phyloP scores from a whole-genome alignment of 2,797 vertebrate genomes.

The Myoxocephalus aenaeus region DNA sequence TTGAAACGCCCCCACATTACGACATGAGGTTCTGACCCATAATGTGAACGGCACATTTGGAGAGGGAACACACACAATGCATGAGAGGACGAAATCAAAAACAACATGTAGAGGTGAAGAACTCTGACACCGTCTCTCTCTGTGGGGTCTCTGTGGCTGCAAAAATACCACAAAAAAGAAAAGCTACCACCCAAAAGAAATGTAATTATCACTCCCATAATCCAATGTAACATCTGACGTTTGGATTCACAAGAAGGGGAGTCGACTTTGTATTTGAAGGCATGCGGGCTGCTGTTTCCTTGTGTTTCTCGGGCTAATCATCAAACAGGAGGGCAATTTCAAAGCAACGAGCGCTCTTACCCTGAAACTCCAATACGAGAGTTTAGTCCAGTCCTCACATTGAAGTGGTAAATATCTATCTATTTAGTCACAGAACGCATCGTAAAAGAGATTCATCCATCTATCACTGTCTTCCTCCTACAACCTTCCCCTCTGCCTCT shows the following conservation, averaged over 20 bases:
- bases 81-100: slow-evolving; percentile 64
- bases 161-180: slow-evolving; percentile 47
- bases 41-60: slow-evolving; percentile 70
- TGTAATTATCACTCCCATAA: slow-evolving; percentile 55
- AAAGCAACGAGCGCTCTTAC: not conserved
- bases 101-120: slow-evolving; percentile 60
- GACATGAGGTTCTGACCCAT: slow-evolving; percentile 72
- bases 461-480: not conserved
- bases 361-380: not conserved
- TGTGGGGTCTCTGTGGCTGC: slow-evolving; percentile 55
- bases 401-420: not conserved
- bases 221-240: slow-evolving; percentile 46
- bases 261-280: slow-evolving; percentile 23
- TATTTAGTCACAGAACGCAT: not conserved
- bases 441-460: not conserved
- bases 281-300: slow-evolving; percentile 17
- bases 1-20: slow-evolving; percentile 72
- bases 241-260: slow-evolving; percentile 27
- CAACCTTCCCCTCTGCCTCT: no score
- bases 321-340: not conserved
- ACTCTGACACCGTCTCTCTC: slow-evolving; percentile 42
- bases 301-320: slow-evolving; percentile 4
- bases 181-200: slow-evolving; percentile 33
- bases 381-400: not conserved
- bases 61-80: slow-evolving; percentile 68